These are phyloP conservation scores for Cairina moschata DNA, from an alignment of 2,113 vertebrate species.

Conservation along the genomic window DNA sequence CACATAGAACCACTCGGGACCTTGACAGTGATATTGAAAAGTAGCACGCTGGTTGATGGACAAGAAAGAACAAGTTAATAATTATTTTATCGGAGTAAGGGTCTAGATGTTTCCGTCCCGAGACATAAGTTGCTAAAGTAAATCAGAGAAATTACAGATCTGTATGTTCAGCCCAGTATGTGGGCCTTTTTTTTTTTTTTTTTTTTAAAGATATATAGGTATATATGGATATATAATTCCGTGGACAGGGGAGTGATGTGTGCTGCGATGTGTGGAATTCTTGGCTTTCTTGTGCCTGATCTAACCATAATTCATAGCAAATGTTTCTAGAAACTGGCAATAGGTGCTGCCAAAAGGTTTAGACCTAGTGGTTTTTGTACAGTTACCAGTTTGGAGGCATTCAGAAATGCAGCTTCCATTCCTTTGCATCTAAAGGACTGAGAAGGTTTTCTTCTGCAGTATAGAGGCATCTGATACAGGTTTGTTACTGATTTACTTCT, in stretches of 20 bases:
- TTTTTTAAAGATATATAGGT: not conserved
- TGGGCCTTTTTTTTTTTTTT: not conserved
- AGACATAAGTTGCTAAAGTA: not conserved
- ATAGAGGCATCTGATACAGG: not conserved
- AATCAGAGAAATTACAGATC: not conserved
- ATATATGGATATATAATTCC: not conserved
- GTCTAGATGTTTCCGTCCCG: not conserved
- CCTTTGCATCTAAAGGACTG: not conserved
- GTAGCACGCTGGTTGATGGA: not conserved
- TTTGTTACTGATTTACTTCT: not conserved
- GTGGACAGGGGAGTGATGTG: not conserved
- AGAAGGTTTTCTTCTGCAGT: not conserved
- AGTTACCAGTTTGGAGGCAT: not conserved
- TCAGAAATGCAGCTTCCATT: not conserved
- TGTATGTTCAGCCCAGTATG: not conserved
- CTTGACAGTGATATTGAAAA: not conserved
- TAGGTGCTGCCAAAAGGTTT: slow-evolving; percentile 11
- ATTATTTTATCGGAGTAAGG: not conserved
- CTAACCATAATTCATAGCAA: not conserved
- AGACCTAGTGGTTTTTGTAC: not conserved
- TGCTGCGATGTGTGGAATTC: not conserved
- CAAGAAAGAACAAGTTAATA: not conserved
- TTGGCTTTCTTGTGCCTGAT: not conserved
- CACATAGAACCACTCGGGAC: not conserved
- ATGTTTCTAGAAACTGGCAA: not conserved